These are phyloP conservation scores for Eolophus roseicapilla DNA, from an alignment of 2,113 vertebrate genomes.

Conservation along the genomic window DNA sequence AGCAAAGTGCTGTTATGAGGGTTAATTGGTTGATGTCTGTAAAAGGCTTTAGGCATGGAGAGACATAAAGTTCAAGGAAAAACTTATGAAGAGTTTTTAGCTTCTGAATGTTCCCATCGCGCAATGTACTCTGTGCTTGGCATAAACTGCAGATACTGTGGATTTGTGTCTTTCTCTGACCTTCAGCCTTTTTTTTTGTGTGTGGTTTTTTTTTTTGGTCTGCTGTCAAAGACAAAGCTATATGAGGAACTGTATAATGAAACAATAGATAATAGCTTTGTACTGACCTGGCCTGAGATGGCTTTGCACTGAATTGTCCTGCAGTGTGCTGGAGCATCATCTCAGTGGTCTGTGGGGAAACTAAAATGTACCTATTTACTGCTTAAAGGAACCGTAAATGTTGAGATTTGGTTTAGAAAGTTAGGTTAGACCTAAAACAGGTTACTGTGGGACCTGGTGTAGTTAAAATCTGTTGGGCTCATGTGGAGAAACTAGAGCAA, in stretches of 20 bases:
- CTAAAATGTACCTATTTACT: background rate
- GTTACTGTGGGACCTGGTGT: no score
- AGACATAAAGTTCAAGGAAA: background rate
- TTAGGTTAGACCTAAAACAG: no score
- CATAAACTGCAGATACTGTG: no score
- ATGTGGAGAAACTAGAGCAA: background rate
- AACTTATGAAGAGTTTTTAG: no score
- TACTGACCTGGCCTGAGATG: background rate
- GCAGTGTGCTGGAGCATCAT: background rate
- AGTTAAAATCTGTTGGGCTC: background rate
- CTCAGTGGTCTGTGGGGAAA: background rate
- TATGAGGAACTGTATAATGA: background rate
- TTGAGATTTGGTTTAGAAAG: background rate
- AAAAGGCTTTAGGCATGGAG: background rate
- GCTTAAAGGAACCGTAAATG: background rate
- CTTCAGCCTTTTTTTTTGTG: background rate
- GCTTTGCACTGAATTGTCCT: background rate
- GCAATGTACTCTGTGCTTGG: no score
- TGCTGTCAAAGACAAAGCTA: background rate
- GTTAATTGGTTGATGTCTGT: background rate
- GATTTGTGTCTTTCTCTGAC: background rate
- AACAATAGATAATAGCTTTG: background rate
- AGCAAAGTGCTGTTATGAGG: background rate
- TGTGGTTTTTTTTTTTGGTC: no score
- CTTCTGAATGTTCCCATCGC: no score